These are phyloP conservation scores for Oreochromis mossambicus DNA, from an alignment of 2,797 vertebrate species.

Conservation along the genomic window DNA sequence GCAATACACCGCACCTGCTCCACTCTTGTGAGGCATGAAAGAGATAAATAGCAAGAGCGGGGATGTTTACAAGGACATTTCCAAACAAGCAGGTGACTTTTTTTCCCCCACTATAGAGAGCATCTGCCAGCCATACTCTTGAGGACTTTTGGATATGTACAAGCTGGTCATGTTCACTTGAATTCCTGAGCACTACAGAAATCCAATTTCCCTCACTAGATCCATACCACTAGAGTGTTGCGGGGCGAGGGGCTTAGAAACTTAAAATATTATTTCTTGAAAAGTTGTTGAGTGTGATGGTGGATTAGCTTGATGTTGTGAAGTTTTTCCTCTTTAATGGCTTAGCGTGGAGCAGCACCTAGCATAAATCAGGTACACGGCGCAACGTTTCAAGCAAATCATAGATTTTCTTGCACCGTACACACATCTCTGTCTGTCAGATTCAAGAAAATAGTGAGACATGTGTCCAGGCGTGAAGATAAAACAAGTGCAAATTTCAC, in stretches of 20 bases:
- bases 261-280: constrained; percentile 51
- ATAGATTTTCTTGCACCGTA: neutral
- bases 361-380: neutral
- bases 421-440: neutral
- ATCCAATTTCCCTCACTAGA: constrained; percentile 54
- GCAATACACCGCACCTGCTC: constrained; percentile 43
- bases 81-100: constrained; percentile 29
- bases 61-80: constrained; percentile 35
- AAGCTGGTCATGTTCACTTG: constrained; percentile 60
- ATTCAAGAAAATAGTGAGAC: neutral
- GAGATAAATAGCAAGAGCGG: constrained; percentile 32
- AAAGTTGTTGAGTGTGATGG: constrained; percentile 40
- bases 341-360: neutral
- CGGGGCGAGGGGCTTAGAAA: constrained; percentile 44
- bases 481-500: constrained; percentile 12
- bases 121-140: constrained; percentile 11
- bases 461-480: neutral
- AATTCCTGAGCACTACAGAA: constrained; percentile 52
- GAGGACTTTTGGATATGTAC: constrained; percentile 33
- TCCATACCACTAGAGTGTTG: constrained; percentile 36
- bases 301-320: constrained; percentile 46
- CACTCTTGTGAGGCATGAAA: constrained; percentile 15
- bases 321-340: neutral
- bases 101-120: neutral
- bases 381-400: constrained; percentile 12